These are phyloP conservation scores for Sympetrum striolatum DNA, from an alignment of 2,888 invertebrate species.

Conservation along the genomic window DNA sequence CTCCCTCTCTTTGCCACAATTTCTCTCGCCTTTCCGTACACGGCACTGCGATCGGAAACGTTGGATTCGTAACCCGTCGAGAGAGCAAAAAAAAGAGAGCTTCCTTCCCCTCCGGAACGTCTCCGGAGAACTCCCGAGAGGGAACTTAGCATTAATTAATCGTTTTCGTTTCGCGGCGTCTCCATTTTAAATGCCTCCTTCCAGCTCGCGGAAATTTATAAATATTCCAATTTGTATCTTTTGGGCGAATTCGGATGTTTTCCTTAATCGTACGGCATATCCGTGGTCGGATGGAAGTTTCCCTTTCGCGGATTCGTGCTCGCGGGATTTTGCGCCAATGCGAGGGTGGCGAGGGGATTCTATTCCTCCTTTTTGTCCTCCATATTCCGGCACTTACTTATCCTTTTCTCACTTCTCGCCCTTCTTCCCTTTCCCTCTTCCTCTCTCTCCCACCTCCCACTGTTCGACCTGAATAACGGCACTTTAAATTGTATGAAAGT, in stretches of 20 bases:
- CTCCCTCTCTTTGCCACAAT: background rate
- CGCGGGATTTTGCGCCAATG: too few relatives aligned
- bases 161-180: background rate
- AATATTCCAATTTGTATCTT: background rate
- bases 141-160: background rate
- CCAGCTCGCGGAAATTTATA: background rate
- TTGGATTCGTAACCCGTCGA: background rate
- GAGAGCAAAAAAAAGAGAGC: background rate
- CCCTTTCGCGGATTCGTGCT: too few relatives aligned
- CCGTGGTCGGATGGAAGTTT: too few relatives aligned
- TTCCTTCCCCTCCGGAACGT: background rate
- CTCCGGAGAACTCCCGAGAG: too few relatives aligned
- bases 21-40: background rate
- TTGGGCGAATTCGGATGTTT: too few relatives aligned
- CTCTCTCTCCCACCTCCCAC: background rate
- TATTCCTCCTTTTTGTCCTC: background rate
- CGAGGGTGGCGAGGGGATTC: too few relatives aligned
- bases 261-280: too few relatives aligned
- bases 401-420: background rate
- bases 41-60: background rate
- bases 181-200: background rate
- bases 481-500: slow-evolving; percentile 68
- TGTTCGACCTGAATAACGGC: slow-evolving; percentile 56
- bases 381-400: slow-evolving; percentile 12
- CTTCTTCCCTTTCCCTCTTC: background rate